A percentile compares a stretch with the other conserved stretches of the same genome.
These are phyloP conservation scores for Lordiphosa clarofinis DNA, from an alignment of 1,140 invertebrate genomes.

Conservation along the genomic window DNA sequence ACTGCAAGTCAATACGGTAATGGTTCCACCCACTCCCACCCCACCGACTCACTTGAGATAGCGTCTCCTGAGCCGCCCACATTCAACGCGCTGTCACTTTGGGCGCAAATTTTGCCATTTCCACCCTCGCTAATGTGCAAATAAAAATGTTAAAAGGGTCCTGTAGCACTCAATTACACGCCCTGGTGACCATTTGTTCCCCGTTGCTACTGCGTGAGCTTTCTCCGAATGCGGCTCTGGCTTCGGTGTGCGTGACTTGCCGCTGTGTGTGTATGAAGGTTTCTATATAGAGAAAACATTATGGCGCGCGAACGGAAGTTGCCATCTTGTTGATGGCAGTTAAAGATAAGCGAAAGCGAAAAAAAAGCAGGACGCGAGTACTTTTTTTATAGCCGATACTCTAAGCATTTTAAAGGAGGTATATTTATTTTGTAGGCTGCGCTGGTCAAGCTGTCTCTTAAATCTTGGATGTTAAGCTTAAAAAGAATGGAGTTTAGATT, in stretches of 20 bases:
- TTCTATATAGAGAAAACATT: conserved; percentile 70
- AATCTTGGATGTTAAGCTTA: too few relatives aligned
- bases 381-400: conserved; percentile 31
- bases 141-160: conserved; percentile 80
- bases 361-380: conserved; percentile 36
- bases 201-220: conserved; percentile 18
- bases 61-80: conserved; percentile 37
- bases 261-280: conserved; percentile 34
- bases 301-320: conserved; percentile 79
- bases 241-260: conserved; percentile 62
- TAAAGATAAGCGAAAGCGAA: conserved; percentile 74
- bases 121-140: conserved; percentile 79
- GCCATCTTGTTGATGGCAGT: conserved; percentile 80
- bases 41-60: conserved; percentile 3
- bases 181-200: conserved; percentile 78
- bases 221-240: conserved; percentile 11
- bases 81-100: conserved; percentile 76
- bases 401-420: conserved; percentile 3
- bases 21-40: conserved; percentile 14
- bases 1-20: conserved; percentile 59
- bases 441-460: too few relatives aligned
- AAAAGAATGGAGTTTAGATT: too few relatives aligned
- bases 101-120: conserved; percentile 76
- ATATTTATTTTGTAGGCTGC: background rate
- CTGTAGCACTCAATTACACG: conserved; percentile 80